Percentiles rank a stretch among this genome's conserved stretches.
Conservation (phyloP, 2,888 invertebrate genomes). For the Endomychus coccineus region DNA sequence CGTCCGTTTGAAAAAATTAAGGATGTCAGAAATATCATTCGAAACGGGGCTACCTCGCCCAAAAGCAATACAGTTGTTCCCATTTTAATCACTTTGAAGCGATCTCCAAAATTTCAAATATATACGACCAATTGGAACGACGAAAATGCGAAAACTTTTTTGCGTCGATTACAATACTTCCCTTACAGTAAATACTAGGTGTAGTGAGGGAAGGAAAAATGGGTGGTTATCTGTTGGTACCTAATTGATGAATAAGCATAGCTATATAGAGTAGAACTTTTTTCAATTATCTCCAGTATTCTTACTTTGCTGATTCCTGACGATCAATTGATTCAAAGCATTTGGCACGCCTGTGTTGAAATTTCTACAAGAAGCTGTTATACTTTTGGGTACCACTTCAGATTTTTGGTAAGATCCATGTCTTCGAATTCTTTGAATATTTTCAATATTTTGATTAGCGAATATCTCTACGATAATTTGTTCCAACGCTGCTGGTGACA, state of each 20-base stretch:
- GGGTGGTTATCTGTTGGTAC: no score
- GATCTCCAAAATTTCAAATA: no score
- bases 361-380: conserved; percentile 33
- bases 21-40: no score
- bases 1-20: no score
- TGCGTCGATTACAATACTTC: no score
- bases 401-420: conserved; percentile 36
- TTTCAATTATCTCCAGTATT: not conserved
- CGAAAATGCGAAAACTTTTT: no score
- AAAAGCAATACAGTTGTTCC: no score
- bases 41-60: no score
- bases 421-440: conserved; percentile 32
- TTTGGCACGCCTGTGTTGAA: conserved; percentile 40
- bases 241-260: not conserved
- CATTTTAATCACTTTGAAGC: no score
- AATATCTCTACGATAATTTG: conserved; percentile 39
- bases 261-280: not conserved
- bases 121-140: no score
- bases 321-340: conserved; percentile 38
- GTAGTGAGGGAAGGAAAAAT: no score
- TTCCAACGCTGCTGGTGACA: conserved; percentile 42
- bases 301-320: conserved; percentile 29
- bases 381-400: conserved; percentile 34
- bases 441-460: conserved; percentile 38
- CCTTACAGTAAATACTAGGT: no score